A percentile compares a stretch with the other conserved stretches of the same genome.
Evolutionary conservation across 2,888 invertebrate genomes (phyloP).

Genomic region (Adelognathus sp.): DNA sequence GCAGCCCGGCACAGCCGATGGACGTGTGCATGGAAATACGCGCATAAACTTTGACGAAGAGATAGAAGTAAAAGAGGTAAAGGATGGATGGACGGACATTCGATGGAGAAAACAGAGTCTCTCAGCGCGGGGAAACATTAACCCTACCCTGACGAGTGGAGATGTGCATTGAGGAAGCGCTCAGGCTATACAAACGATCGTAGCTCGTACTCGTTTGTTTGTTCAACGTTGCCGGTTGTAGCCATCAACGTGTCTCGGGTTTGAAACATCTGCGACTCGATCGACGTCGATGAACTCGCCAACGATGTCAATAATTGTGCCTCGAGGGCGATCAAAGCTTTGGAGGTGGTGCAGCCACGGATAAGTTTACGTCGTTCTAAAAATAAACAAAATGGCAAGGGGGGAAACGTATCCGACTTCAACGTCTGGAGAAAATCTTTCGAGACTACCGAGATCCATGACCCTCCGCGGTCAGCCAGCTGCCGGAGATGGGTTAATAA

Average conservation of each 20-base stretch:
- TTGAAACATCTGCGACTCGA: constrained; percentile 27
- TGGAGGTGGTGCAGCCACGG: background rate
- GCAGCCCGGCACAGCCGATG: background rate
- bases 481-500: background rate
- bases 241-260: constrained; percentile 39
- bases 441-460: background rate
- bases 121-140: constrained; percentile 24
- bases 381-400: constrained; percentile 45
- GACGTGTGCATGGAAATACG: constrained; percentile 24
- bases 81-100: constrained; percentile 32
- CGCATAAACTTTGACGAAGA: background rate
- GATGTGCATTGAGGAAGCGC: constrained; percentile 33
- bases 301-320: constrained; percentile 41
- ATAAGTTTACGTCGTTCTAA: constrained; percentile 14
- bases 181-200: constrained; percentile 41
- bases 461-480: background rate
- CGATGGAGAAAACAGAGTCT: constrained; percentile 51
- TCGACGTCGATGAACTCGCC: constrained; percentile 34
- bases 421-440: constrained; percentile 30
- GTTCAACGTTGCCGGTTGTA: constrained; percentile 57
- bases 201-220: constrained; percentile 52
- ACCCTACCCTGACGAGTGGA: constrained; percentile 6
- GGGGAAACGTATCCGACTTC: background rate
- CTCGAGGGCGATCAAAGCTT: constrained; percentile 29
- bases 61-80: constrained; percentile 5